Percentiles rank a stretch among this genome's conserved stretches.
phyloP scores from a whole-genome alignment of 2,888 invertebrate genomes.

The Tanypteryx hageni region DNA sequence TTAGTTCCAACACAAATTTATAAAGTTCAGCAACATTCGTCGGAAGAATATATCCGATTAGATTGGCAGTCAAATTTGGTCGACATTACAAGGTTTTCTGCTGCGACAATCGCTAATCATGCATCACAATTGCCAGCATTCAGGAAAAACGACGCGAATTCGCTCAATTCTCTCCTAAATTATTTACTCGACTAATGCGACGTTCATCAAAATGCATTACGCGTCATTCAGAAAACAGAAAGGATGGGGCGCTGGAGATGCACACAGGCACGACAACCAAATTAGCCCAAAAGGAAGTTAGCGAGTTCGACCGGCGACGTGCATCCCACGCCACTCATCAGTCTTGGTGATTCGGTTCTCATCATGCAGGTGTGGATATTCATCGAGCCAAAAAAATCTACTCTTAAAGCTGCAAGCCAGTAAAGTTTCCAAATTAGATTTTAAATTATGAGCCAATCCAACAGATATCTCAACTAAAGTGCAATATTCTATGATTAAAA shows the following conservation, averaged over 20 bases:
- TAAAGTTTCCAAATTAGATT: too few relatives aligned
- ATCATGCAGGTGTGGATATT: background rate
- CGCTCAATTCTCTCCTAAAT: background rate
- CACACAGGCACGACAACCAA: background rate
- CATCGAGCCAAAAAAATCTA: background rate
- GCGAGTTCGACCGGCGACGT: background rate
- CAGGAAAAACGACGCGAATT: background rate
- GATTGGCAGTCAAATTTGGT: too few relatives aligned
- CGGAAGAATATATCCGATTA: too few relatives aligned
- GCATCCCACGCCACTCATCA: background rate
- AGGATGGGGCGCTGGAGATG: background rate
- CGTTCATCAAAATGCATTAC: conserved; percentile 16
- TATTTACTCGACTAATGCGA: conserved; percentile 14
- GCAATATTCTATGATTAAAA: too few relatives aligned
- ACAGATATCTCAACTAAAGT: too few relatives aligned
- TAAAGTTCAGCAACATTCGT: too few relatives aligned
- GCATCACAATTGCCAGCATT: background rate
- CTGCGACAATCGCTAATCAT: background rate
- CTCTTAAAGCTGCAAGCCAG: too few relatives aligned
- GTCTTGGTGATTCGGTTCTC: conserved; percentile 10
- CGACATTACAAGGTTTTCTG: too few relatives aligned
- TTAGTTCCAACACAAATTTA: too few relatives aligned
- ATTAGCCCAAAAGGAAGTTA: conserved; percentile 1
- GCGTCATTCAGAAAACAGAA: background rate
- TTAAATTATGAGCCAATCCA: too few relatives aligned